Conservation (phyloP, 35 echinoderm and acorn worm species). For the Heliocidaris tuberculata region DNA sequence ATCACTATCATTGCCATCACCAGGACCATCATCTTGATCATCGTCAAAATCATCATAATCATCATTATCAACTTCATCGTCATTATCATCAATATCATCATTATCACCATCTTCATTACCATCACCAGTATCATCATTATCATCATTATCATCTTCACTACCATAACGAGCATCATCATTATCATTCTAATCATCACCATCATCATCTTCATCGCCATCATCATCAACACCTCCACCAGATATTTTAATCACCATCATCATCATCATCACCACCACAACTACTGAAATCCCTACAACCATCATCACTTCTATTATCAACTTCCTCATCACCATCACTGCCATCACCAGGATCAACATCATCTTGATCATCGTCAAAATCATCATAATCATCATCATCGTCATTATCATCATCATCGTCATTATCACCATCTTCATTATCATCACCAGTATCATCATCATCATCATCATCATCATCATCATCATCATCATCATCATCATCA, state of each 20-base stretch:
- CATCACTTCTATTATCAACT: constrained; percentile 21
- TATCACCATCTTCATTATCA: too few species aligned
- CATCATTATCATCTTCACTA: background rate
- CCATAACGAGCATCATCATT: background rate
- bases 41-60: too few species aligned
- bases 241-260: background rate
- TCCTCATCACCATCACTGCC: constrained; percentile 30
- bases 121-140: constrained; percentile 15
- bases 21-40: background rate
- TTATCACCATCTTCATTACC: too few species aligned
- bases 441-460: constrained; percentile 27
- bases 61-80: background rate
- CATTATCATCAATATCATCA: background rate
- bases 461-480: background rate
- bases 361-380: constrained; percentile 27
- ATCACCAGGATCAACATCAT: constrained; percentile 35
- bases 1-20: background rate
- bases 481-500: background rate
- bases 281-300: background rate
- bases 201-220: constrained; percentile 14
- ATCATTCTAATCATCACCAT: background rate
- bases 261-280: background rate
- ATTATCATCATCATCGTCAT: constrained; percentile 25
- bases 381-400: constrained; percentile 40
- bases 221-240: background rate